Conservation (phyloP, 2,888 invertebrate genomes). For the Callimorpha dominula region DNA sequence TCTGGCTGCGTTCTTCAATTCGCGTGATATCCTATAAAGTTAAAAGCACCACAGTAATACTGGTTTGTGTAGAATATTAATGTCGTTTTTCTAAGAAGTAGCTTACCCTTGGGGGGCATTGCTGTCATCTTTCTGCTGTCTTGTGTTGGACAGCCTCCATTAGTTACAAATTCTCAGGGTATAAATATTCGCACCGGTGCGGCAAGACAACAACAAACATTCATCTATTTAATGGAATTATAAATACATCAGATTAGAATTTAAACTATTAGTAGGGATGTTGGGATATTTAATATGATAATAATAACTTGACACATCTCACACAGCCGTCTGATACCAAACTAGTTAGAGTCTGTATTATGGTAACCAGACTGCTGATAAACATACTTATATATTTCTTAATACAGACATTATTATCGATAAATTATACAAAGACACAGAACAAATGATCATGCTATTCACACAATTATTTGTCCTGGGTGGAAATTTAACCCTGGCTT, state of each 20-base stretch:
- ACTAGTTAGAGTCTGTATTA: no score
- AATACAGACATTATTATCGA: no score
- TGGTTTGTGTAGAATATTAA: constrained; percentile 70
- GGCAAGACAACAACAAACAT: constrained; percentile 38
- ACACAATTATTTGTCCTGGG: no score
- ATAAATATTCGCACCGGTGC: constrained; percentile 58
- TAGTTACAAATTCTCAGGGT: constrained; percentile 73
- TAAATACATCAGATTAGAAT: constrained; percentile 29
- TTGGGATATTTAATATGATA: no score
- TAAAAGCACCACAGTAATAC: constrained; percentile 63
- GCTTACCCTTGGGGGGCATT: constrained; percentile 60
- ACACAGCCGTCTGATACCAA: no score
- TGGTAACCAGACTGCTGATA: no score
- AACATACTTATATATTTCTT: no score
- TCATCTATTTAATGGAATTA: constrained; percentile 50
- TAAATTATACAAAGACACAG: no score
- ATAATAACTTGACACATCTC: no score
- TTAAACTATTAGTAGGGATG: constrained; percentile 4
- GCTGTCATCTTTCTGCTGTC: constrained; percentile 74
- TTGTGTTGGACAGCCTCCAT: constrained; percentile 72
- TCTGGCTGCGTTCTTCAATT: constrained; percentile 61
- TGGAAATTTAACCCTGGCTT: no score
- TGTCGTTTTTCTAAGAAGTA: constrained; percentile 69
- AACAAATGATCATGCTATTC: no score
- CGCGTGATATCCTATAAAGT: constrained; percentile 67